These are phyloP conservation scores for Eumacrocentrus americanus DNA, from an alignment of 2,888 invertebrate genomes.

Conservation along the genomic window DNA sequence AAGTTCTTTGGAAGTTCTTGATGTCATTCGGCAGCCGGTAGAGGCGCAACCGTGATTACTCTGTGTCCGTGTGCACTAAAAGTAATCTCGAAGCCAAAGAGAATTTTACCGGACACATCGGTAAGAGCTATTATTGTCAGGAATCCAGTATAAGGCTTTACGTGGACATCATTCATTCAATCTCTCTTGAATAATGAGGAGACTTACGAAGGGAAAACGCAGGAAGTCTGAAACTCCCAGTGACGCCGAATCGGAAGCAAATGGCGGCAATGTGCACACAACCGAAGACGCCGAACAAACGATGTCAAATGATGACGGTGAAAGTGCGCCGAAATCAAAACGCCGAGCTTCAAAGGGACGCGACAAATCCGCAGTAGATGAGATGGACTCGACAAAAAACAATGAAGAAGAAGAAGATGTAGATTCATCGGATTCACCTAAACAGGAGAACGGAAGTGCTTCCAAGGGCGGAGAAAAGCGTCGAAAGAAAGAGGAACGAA, in stretches of 20 bases:
- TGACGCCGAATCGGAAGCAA: conserved; percentile 54
- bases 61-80: conserved; percentile 3
- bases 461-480: conserved; percentile 43
- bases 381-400: conserved; percentile 13
- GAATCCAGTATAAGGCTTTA: too few relatives aligned
- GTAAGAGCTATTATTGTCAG: neutral
- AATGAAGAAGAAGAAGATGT: conserved; percentile 30
- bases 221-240: conserved; percentile 52
- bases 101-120: neutral
- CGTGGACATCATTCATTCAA: too few relatives aligned
- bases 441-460: conserved; percentile 46
- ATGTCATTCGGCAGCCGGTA: conserved; percentile 5
- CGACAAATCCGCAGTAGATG: conserved; percentile 31
- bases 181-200: conserved; percentile 49
- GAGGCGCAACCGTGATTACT: conserved; percentile 13
- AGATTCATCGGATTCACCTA: conserved; percentile 19
- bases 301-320: conserved; percentile 14
- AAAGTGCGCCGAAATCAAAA: conserved; percentile 28
- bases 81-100: neutral
- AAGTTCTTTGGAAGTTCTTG: neutral
- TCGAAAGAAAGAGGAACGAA: conserved; percentile 47
- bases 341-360: conserved; percentile 25
- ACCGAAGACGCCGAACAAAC: conserved; percentile 24
- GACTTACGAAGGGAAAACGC: conserved; percentile 55
- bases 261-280: conserved; percentile 48